A percentile compares a stretch with the other conserved stretches of the same genome.
phyloP scores from a whole-genome alignment of 2,797 vertebrate genomes.

The Geotrypetes seraphini region DNA sequence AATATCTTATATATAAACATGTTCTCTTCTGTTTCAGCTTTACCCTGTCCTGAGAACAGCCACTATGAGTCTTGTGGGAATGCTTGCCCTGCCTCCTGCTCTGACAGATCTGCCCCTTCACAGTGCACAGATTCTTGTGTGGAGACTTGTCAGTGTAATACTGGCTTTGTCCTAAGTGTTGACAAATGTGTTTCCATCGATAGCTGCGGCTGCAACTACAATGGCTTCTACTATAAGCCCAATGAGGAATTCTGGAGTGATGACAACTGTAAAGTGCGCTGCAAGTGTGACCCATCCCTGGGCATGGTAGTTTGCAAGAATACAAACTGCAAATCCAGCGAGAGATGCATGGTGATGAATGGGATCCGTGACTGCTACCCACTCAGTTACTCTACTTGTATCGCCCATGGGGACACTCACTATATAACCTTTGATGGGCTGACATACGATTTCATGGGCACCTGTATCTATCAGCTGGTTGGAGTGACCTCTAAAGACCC shows the following conservation, averaged over 20 bases:
- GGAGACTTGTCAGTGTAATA: constrained; percentile 68
- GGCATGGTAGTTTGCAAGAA: constrained; percentile 25
- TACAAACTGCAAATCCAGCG: constrained; percentile 22
- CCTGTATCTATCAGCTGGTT: constrained; percentile 47
- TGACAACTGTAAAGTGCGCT: constrained; percentile 27
- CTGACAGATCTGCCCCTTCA: constrained; percentile 7
- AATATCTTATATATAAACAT: too few relatives aligned
- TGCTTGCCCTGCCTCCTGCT: constrained; percentile 62
- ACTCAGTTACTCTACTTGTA: constrained; percentile 21
- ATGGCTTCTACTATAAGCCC: constrained; percentile 19
- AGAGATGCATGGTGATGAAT: constrained; percentile 24
- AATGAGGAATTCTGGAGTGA: constrained; percentile 42
- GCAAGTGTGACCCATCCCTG: constrained; percentile 28
- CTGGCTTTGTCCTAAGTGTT: constrained; percentile 57
- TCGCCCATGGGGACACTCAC: constrained; percentile 42
- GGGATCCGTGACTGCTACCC: constrained; percentile 30
- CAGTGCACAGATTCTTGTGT: constrained; percentile 50
- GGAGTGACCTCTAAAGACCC: constrained; percentile 1
- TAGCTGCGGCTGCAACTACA: constrained; percentile 29
- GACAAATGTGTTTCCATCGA: constrained; percentile 48
- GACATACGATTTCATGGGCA: constrained; percentile 42
- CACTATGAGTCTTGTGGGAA: constrained; percentile 63
- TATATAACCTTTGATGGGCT: constrained; percentile 45
- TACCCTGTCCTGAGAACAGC: constrained; percentile 58
- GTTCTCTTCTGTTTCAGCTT: constrained; percentile 34